Percentiles rank a stretch among this genome's conserved stretches.
These are phyloP conservation scores for Meda fulgida DNA, from an alignment of 2,797 vertebrate genomes.

Conservation along the genomic window DNA sequence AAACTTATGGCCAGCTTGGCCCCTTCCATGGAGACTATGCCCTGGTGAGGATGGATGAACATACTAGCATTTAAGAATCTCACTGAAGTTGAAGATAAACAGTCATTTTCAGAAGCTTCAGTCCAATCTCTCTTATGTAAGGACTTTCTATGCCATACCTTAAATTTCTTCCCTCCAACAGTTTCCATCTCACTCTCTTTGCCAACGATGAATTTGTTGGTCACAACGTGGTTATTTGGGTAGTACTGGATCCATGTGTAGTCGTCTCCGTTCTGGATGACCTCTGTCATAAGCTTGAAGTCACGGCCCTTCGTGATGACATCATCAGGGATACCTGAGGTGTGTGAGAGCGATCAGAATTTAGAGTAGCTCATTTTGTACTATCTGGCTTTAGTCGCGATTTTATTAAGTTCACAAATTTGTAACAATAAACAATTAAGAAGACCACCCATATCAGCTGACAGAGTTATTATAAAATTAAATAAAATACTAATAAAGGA, in stretches of 20 bases:
- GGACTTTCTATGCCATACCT: constrained; percentile 74
- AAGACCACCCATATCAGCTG: not conserved
- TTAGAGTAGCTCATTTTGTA: not conserved
- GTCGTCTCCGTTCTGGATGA: constrained; percentile 83
- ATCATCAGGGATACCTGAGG: constrained; percentile 83
- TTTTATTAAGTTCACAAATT: not conserved
- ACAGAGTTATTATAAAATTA: not conserved
- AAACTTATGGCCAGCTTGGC: constrained; percentile 83
- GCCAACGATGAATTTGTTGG: constrained; percentile 85
- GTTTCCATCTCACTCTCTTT: constrained; percentile 89
- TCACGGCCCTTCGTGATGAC: constrained; percentile 82
- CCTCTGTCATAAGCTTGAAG: constrained; percentile 87
- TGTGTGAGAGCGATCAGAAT: not conserved
- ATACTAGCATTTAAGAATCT: not conserved
- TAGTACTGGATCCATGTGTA: constrained; percentile 85
- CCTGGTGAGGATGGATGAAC: constrained; percentile 72
- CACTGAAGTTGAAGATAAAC: not conserved
- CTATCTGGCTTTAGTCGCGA: not conserved
- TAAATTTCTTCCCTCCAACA: constrained; percentile 90
- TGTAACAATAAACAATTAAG: not conserved
- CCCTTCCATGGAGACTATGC: constrained; percentile 83
- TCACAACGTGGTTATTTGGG: constrained; percentile 78
- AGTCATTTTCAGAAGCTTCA: not conserved
- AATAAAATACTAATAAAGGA: not conserved
- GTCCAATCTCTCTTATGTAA: not conserved